A percentile compares a stretch with the other conserved stretches of the same genome.
Evolutionary conservation across 2,113 vertebrate species (phyloP).

Genomic region (Aplodontia rufa): DNA sequence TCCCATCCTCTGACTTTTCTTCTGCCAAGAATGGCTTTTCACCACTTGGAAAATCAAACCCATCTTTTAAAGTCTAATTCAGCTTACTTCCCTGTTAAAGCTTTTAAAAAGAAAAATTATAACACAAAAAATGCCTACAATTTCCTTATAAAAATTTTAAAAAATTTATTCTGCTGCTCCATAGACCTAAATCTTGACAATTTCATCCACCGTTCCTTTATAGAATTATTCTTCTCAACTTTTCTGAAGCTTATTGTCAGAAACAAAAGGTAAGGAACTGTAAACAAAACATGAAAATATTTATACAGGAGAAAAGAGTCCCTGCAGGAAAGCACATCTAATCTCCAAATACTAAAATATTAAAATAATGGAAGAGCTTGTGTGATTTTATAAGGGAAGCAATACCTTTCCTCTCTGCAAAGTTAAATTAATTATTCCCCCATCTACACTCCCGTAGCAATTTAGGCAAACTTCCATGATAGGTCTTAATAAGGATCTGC

Average conservation of each 20-base stretch:
- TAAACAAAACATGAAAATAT: slow-evolving; percentile 20
- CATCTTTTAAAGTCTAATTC: background rate
- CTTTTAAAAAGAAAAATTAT: background rate
- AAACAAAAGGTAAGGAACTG: background rate
- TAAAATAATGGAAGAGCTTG: background rate
- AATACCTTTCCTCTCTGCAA: background rate
- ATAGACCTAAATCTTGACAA: background rate
- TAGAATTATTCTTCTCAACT: background rate
- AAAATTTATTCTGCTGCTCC: background rate
- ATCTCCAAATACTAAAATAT: background rate
- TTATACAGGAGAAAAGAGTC: background rate
- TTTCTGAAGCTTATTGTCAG: slow-evolving; percentile 4
- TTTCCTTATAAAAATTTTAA: background rate
- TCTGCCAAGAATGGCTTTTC: background rate
- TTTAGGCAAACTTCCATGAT: background rate
- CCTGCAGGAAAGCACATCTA: background rate
- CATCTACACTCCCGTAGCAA: background rate
- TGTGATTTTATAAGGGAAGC: background rate
- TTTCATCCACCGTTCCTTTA: background rate
- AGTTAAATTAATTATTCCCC: background rate
- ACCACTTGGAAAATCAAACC: background rate
- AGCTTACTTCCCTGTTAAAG: background rate
- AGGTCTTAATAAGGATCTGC: background rate
- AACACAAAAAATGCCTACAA: background rate
- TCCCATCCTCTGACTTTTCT: background rate